These are phyloP conservation scores for Gisinianus flammeolus DNA, from an alignment of 2,888 invertebrate species.

Conservation along the genomic window DNA sequence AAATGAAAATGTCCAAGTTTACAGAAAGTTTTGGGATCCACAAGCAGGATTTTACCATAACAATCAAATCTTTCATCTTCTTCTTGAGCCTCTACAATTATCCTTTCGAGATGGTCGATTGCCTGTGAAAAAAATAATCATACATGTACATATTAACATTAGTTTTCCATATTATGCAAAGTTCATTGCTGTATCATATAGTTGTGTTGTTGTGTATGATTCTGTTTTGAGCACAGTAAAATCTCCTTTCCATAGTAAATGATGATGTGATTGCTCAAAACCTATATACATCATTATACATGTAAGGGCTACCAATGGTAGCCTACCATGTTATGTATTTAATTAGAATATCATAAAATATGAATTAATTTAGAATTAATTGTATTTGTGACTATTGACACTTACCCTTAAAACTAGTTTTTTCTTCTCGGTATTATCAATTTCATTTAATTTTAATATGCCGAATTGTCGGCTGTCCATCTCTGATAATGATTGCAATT, in stretches of 20 bases:
- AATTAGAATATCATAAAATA: neutral
- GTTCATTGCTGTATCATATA: too few relatives aligned
- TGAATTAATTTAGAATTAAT: too few relatives aligned
- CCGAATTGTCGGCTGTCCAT: slow-evolving; percentile 93
- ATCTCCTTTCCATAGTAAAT: too few relatives aligned
- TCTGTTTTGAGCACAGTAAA: too few relatives aligned
- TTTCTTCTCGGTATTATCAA: slow-evolving; percentile 81
- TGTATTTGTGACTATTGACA: too few relatives aligned
- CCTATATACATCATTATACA: too few relatives aligned
- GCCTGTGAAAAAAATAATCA: slow-evolving; percentile 66
- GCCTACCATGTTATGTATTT: slow-evolving; percentile 10
- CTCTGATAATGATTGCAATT: slow-evolving; percentile 83
- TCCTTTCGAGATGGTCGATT: slow-evolving; percentile 82
- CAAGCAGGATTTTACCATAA: slow-evolving; percentile 62
- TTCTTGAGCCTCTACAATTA: slow-evolving; percentile 75
- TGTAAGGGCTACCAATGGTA: too few relatives aligned
- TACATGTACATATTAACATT: slow-evolving; percentile 12
- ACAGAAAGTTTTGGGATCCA: slow-evolving; percentile 89
- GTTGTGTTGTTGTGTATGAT: too few relatives aligned
- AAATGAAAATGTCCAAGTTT: slow-evolving; percentile 95
- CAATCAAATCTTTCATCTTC: slow-evolving; percentile 26
- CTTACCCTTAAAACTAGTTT: slow-evolving; percentile 77
- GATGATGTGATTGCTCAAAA: too few relatives aligned
- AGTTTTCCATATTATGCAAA: neutral
- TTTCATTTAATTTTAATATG: slow-evolving; percentile 78